Conservation (phyloP, 2,113 vertebrate genomes). For the Isurus oxyrinchus region DNA sequence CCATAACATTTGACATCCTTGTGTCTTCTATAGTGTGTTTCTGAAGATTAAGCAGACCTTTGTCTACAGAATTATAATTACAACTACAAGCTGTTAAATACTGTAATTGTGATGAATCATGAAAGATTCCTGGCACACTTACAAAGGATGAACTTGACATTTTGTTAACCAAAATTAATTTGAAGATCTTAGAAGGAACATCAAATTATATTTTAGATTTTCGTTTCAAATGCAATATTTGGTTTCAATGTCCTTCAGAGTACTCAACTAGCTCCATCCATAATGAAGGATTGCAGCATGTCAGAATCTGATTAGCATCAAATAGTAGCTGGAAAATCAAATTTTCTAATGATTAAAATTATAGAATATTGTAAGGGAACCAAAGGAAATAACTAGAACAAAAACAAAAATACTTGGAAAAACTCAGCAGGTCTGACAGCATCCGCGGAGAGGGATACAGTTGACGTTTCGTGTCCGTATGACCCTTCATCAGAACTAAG, state of each 20-base stretch:
- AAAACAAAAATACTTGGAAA: too few species aligned
- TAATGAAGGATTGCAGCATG: not conserved
- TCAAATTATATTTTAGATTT: constrained; percentile 3
- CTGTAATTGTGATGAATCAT: not conserved
- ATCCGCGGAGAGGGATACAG: too few species aligned
- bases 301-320: constrained; percentile 18
- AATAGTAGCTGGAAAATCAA: not conserved
- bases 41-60: constrained; percentile 14
- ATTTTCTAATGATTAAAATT: not conserved
- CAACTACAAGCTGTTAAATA: not conserved
- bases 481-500: too few species aligned
- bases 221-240: not conserved
- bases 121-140: not conserved
- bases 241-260: not conserved
- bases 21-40: not conserved
- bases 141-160: not conserved
- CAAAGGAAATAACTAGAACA: not conserved
- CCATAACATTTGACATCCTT: not conserved
- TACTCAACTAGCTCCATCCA: not conserved
- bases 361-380: not conserved
- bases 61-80: not conserved
- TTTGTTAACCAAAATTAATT: not conserved
- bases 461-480: too few species aligned
- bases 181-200: not conserved
- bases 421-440: too few species aligned